A percentile compares a stretch with the other conserved stretches of the same genome.
Conservation (phyloP, 2,888 invertebrate genomes). For the Stenolophus ochropezus region DNA sequence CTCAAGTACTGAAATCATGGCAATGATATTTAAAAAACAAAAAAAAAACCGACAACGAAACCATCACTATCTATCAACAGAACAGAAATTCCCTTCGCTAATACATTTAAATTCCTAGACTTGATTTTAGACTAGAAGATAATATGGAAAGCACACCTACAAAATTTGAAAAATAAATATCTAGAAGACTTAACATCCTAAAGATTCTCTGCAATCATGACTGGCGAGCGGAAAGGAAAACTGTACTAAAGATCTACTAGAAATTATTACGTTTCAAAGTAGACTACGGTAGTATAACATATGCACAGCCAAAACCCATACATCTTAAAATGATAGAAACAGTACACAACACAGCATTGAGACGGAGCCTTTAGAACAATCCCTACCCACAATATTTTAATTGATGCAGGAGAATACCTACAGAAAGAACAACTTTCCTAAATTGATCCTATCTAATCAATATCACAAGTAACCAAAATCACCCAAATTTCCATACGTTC, state of each 20-base stretch:
- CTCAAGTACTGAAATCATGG: not conserved
- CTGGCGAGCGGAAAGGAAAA: constrained; percentile 7
- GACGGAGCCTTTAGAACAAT: constrained; percentile 60
- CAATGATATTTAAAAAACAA: not conserved
- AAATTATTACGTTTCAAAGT: constrained; percentile 56
- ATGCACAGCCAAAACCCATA: constrained; percentile 45
- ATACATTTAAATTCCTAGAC: not conserved
- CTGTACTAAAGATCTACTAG: constrained; percentile 52
- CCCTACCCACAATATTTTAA: constrained; percentile 47
- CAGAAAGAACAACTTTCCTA: constrained; percentile 11
- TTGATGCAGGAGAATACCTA: constrained; percentile 29
- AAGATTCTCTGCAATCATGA: constrained; percentile 57
- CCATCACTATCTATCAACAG: not conserved
- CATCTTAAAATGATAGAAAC: constrained; percentile 42
- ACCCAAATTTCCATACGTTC: not conserved
- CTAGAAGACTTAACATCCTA: constrained; percentile 37
- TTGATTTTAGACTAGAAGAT: constrained; percentile 45
- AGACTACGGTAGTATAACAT: constrained; percentile 58
- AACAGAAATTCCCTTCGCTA: not conserved
- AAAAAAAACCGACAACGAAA: not conserved
- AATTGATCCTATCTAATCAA: not conserved
- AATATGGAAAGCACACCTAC: constrained; percentile 44
- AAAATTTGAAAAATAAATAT: not conserved
- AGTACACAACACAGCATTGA: constrained; percentile 41
- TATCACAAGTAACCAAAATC: not conserved